These are phyloP conservation scores for Hydrozoanthus tunicans DNA, from an alignment of 64 coral and sea anemone genomes.

Conservation along the genomic window DNA sequence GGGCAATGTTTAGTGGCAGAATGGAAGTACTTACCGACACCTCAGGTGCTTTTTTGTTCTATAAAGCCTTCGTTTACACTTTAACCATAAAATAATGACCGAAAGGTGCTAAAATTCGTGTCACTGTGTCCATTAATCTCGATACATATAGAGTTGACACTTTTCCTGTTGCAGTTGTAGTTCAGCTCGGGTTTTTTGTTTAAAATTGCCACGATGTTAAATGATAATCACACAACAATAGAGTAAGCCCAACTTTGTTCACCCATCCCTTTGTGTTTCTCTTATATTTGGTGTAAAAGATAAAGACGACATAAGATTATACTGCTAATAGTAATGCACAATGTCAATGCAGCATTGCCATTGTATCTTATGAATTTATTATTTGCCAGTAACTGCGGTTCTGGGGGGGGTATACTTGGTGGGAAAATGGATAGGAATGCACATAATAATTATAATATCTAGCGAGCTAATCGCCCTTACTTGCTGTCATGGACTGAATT, in stretches of 20 bases:
- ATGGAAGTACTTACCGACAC: constrained; percentile 99
- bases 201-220: background rate
- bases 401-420: no score
- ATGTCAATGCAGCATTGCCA: no score
- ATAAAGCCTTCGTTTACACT: background rate
- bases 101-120: background rate
- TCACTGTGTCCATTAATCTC: background rate
- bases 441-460: no score
- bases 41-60: constrained; percentile 64
- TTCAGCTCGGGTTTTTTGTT: background rate
- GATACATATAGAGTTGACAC: no score
- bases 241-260: background rate
- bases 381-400: no score
- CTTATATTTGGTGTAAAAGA: background rate
- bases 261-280: background rate
- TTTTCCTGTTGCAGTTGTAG: background rate
- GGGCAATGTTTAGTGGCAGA: constrained; percentile 98
- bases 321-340: no score
- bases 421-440: no score
- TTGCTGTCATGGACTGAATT: no score
- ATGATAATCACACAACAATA: background rate
- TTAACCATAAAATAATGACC: background rate
- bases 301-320: no score
- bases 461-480: no score
- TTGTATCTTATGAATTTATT: no score